Evolutionary conservation across 2,888 invertebrate species (phyloP).

Genomic region (Folsomia candida): DNA sequence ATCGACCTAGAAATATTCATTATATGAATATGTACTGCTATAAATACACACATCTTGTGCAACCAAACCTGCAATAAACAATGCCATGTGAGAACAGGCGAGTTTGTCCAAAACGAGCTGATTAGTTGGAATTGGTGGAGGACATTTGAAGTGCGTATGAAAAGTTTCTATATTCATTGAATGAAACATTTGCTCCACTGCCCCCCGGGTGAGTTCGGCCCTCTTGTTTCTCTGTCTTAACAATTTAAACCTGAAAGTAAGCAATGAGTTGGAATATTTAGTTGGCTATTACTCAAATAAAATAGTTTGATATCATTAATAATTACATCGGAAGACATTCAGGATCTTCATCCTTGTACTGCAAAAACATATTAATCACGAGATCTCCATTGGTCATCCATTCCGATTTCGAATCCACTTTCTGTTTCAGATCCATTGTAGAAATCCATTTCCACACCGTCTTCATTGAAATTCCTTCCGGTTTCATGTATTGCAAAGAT

Average conservation of each 20-base stretch:
- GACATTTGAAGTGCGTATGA: conserved; percentile 58
- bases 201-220: conserved; percentile 12
- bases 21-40: not conserved
- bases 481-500: conserved; percentile 51
- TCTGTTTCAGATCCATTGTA: conserved; percentile 61
- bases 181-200: conserved; percentile 27
- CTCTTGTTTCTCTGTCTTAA: conserved; percentile 8
- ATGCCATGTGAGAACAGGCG: conserved; percentile 61
- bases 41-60: no score
- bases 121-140: conserved; percentile 57
- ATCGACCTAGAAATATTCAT: conserved; percentile 63
- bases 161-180: conserved; percentile 54
- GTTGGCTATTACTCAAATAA: not conserved
- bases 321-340: conserved; percentile 62
- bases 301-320: not conserved
- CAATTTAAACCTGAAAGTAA: not conserved
- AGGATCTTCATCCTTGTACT: conserved; percentile 59
- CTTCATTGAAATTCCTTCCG: conserved; percentile 60
- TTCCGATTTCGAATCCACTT: conserved; percentile 61
- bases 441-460: conserved; percentile 77
- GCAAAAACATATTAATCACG: conserved; percentile 62
- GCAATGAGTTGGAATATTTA: not conserved
- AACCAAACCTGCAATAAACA: conserved; percentile 62
- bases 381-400: conserved; percentile 62
- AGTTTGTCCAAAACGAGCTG: conserved; percentile 59